phyloP scores from a whole-genome alignment of 2,888 invertebrate genomes.

The Arrhopalites spinosus region DNA sequence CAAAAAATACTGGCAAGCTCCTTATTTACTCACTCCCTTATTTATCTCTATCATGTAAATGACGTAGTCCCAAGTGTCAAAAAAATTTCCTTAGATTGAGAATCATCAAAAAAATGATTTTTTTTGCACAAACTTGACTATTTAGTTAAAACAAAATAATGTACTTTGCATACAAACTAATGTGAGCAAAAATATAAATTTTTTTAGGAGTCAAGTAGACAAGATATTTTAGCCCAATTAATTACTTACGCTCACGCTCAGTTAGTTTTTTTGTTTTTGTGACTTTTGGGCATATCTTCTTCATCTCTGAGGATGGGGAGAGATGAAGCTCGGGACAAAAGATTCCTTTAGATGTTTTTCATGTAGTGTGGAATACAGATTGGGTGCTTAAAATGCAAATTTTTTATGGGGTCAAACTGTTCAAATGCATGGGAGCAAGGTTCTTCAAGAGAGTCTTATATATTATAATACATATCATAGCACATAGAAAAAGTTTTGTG shows the following conservation, averaged over 20 bases:
- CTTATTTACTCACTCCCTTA: not conserved
- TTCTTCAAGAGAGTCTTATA: not conserved
- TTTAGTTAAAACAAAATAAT: too few species aligned
- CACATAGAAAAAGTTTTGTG: too few species aligned
- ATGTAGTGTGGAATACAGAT: conserved; percentile 13
- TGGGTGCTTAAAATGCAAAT: conserved; percentile 30
- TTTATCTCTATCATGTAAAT: too few species aligned
- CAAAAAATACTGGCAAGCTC: too few species aligned
- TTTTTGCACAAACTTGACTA: too few species aligned
- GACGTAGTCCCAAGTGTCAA: too few species aligned
- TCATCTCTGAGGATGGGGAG: conserved; percentile 11
- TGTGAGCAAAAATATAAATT: too few species aligned
- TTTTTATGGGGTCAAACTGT: conserved; percentile 29
- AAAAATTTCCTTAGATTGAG: too few species aligned
- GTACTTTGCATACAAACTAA: not conserved
- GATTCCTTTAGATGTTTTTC: not conserved
- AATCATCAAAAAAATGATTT: too few species aligned
- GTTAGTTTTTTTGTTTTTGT: not conserved
- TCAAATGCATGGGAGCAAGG: not conserved
- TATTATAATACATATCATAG: not conserved
- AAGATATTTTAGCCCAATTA: conserved; percentile 35
- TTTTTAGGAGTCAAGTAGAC: conserved; percentile 3
- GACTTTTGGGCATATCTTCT: conserved; percentile 30
- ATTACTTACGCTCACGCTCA: conserved; percentile 36
- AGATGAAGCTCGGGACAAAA: not conserved